Conservation (phyloP, 2,888 invertebrate species). For the Euproctis similis region DNA sequence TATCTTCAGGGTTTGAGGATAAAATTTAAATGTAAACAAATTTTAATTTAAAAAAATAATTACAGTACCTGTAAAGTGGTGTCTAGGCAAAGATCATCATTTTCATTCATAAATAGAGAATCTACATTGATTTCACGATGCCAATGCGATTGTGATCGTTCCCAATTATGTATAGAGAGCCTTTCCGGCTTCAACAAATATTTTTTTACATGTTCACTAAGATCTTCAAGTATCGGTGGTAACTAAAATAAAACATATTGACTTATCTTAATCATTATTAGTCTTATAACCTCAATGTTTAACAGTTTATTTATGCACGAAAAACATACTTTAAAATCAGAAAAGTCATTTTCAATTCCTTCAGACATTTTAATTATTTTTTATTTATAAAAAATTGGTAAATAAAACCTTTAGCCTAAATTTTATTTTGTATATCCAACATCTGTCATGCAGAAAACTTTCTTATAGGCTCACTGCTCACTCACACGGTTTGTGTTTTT, state of each 20-base stretch:
- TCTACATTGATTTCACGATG: conserved; percentile 70
- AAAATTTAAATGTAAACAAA: too few relatives aligned
- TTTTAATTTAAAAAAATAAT: not conserved
- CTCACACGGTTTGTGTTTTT: too few relatives aligned
- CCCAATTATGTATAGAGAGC: conserved; percentile 83
- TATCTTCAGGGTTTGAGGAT: too few relatives aligned
- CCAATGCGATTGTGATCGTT: conserved; percentile 81
- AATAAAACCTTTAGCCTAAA: too few relatives aligned
- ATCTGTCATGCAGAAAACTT: too few relatives aligned
- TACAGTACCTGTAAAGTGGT: conserved; percentile 52
- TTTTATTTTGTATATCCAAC: too few relatives aligned
- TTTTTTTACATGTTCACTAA: conserved; percentile 78
- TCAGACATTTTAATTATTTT: conserved; percentile 32
- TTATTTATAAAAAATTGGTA: too few relatives aligned
- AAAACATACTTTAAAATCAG: conserved; percentile 43
- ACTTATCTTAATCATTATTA: too few relatives aligned
- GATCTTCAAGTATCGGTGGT: conserved; percentile 80
- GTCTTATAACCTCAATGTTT: too few relatives aligned
- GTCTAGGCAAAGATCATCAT: conserved; percentile 49
- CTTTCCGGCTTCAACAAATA: conserved; percentile 81
- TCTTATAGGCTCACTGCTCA: too few relatives aligned
- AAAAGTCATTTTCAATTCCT: conserved; percentile 37
- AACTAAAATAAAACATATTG: conserved; percentile 54
- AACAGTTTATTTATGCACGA: not conserved
- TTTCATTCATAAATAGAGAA: conserved; percentile 66